Conservation (phyloP, 2,113 vertebrate species). For the Vidua macroura region DNA sequence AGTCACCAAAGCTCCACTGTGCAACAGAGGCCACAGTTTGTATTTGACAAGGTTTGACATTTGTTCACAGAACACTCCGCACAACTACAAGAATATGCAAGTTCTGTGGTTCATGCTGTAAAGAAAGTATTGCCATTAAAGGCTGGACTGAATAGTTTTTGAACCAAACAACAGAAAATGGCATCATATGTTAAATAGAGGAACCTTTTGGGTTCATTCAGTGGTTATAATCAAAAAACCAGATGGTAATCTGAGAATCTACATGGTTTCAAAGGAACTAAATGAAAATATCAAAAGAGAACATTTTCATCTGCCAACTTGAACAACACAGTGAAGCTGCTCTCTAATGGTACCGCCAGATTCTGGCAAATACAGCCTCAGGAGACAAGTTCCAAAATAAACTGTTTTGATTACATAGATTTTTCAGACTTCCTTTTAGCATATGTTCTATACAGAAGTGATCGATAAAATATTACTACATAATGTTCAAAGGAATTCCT, state of each 20-base stretch:
- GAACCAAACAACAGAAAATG: conserved; percentile 49
- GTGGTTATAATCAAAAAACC: conserved; percentile 40
- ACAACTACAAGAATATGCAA: conserved; percentile 23
- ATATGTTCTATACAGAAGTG: conserved; percentile 62
- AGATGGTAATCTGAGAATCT: conserved; percentile 54
- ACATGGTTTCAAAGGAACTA: conserved; percentile 57
- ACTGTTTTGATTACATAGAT: conserved; percentile 64
- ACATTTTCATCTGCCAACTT: conserved; percentile 64
- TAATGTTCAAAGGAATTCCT: conserved; percentile 56
- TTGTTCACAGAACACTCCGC: conserved; percentile 8
- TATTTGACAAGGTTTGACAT: conserved; percentile 17
- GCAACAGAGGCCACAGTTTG: neutral
- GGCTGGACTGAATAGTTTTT: conserved; percentile 4
- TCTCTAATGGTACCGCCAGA: conserved; percentile 47
- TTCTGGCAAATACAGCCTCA: conserved; percentile 27
- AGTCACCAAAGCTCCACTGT: neutral
- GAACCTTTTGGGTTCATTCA: conserved; percentile 44
- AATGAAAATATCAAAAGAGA: conserved; percentile 65
- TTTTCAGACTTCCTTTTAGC: conserved; percentile 60
- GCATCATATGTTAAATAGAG: conserved; percentile 47
- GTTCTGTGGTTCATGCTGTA: neutral
- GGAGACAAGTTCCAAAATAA: conserved; percentile 63
- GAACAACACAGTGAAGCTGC: conserved; percentile 11
- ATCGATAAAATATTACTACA: conserved; percentile 60
- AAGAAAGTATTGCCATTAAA: conserved; percentile 41